Base-by-base conservation (phyloP, 2,797 vertebrate species). In the Megalops cyprinoides region DNA sequence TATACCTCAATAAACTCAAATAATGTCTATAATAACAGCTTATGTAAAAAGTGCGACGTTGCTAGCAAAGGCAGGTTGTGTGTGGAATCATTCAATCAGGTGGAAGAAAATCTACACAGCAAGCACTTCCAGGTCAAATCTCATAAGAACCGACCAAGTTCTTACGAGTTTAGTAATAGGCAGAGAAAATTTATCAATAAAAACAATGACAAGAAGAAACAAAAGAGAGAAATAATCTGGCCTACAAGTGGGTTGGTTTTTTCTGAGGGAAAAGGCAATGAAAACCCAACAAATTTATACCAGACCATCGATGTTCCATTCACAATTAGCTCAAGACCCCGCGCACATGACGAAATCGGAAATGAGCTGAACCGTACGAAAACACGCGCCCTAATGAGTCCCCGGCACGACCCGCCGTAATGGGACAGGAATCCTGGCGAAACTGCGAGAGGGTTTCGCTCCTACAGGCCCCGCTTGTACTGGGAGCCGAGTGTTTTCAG, bases 221-320 rank as follows among this genome's bases (percentile, higher is more conserved):
- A 39, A 37, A 67, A 37, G 67, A 37, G 28, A 3, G 31, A 0
- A 12, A 20, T 9, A 28, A 28, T 4, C n/a, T 55, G 53, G 4
- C 0, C 58, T n/a, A n/a, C n/a, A n/a, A n/a, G n/a, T 37, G 62
- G 62, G 28, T 15, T 67, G 62, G 62, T 37, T 67, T 62, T 67
- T 67, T 15, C 20, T 4, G 23, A 9, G 25, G 6, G 14, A 77
- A 28, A 39, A 58, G 15, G 51, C 28, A 39, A 56, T 37, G 28
- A 58, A 77, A 58, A 23, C 53, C 14, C n/a, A 42, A 53, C 42
- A n/a, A 55, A 77, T 77, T 56, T 37, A 58, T 14, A 37, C 53
- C 75, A 58, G 51, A 77, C 28, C 25, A 31, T 23, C n/a, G 25
- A 15, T n/a, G 71, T 74, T 74, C 71, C 71, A 12, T n/a, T n/a